Evolutionary conservation across 2,888 invertebrate genomes (phyloP).

Genomic region (Cantharis flavilabris): DNA sequence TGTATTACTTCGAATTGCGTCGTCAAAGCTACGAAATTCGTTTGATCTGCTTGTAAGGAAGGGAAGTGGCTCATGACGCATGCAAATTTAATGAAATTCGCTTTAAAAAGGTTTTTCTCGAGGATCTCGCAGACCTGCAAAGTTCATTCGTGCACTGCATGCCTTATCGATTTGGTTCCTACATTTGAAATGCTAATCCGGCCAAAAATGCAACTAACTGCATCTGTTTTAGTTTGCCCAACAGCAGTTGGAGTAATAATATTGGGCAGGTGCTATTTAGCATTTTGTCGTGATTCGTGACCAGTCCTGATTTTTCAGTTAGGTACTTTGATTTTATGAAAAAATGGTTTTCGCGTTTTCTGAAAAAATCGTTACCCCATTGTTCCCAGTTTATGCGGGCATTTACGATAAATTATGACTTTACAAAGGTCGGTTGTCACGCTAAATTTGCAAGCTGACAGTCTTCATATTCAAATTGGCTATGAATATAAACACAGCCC

Average conservation of each 20-base stretch:
- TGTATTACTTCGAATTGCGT: neutral
- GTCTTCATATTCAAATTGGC: neutral
- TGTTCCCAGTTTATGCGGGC: neutral
- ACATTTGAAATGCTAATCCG: slow-evolving; percentile 4
- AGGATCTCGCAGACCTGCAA: neutral
- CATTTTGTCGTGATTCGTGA: slow-evolving; percentile 24
- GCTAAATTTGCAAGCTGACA: neutral
- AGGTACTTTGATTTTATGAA: neutral
- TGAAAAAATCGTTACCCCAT: neutral
- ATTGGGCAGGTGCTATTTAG: slow-evolving; percentile 24
- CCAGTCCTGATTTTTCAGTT: neutral
- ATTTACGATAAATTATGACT: neutral
- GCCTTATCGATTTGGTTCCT: neutral
- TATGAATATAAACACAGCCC: neutral
- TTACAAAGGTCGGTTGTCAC: neutral
- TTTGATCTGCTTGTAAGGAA: neutral
- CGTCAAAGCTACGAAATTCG: neutral
- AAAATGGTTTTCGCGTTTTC: neutral
- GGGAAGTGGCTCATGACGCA: neutral
- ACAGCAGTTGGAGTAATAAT: slow-evolving; percentile 2
- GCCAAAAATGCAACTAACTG: neutral
- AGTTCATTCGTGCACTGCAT: neutral
- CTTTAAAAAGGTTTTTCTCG: neutral
- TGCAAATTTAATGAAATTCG: neutral
- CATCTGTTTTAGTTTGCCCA: slow-evolving; percentile 8